These are phyloP conservation scores for Montifringilla adamsi DNA, from an alignment of 2,113 vertebrate genomes.

Conservation along the genomic window DNA sequence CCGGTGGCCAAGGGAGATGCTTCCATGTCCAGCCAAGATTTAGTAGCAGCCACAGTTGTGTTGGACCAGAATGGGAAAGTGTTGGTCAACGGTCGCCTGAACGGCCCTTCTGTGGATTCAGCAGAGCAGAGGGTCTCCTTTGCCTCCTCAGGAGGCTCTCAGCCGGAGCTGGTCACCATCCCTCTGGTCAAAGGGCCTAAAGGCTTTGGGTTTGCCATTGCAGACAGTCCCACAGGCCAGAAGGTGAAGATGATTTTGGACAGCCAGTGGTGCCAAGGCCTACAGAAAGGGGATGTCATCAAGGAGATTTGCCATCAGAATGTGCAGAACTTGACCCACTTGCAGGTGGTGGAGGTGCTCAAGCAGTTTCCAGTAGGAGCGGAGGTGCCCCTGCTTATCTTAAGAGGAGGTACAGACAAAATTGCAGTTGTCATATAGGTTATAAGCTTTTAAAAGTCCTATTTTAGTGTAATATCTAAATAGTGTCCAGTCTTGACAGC, in stretches of 20 bases:
- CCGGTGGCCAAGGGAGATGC: slow-evolving; percentile 74
- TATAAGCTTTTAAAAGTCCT: background rate
- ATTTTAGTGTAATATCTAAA: background rate
- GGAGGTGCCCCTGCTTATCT: slow-evolving; percentile 90
- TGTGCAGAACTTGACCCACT: slow-evolving; percentile 90
- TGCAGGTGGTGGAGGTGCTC: slow-evolving; percentile 97
- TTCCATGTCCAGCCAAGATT: slow-evolving; percentile 76
- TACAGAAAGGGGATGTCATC: slow-evolving; percentile 94
- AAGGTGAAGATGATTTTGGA: slow-evolving; percentile 99
- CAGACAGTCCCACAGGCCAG: slow-evolving; percentile 92
- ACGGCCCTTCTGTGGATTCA: slow-evolving; percentile 68
- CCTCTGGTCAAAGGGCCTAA: slow-evolving; percentile 92
- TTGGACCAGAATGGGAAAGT: slow-evolving; percentile 79
- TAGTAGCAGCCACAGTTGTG: slow-evolving; percentile 65
- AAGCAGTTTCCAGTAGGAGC: slow-evolving; percentile 93
- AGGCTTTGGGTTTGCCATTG: slow-evolving; percentile 96
- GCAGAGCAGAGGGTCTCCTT: slow-evolving; percentile 74
- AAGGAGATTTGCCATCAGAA: slow-evolving; percentile 96
- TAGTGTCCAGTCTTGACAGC: background rate
- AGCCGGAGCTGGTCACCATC: slow-evolving; percentile 89
- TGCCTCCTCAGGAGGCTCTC: slow-evolving; percentile 83
- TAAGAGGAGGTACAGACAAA: slow-evolving; percentile 86
- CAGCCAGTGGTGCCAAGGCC: slow-evolving; percentile 94
- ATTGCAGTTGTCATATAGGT: background rate
- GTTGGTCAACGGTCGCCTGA: slow-evolving; percentile 79